Percentiles rank a stretch among this genome's conserved stretches.
phyloP scores from a whole-genome alignment of 2,888 invertebrate genomes.

The Aricia artaxerxes region DNA sequence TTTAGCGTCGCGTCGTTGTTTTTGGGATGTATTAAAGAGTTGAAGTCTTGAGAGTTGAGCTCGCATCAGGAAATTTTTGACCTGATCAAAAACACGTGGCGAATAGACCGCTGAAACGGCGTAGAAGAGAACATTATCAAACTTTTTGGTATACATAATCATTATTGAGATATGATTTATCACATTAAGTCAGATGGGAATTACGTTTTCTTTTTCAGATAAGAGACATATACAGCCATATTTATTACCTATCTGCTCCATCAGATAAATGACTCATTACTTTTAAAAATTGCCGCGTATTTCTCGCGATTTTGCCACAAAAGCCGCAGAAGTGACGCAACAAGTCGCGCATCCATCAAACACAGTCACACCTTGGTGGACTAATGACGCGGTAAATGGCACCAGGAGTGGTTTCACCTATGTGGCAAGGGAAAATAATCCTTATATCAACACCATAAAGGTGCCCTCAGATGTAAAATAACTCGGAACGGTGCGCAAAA shows the following conservation, averaged over 20 bases:
- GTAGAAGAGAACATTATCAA: too few relatives aligned
- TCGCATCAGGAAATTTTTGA: too few relatives aligned
- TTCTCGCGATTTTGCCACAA: background rate
- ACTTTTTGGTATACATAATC: too few relatives aligned
- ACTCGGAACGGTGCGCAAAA: constrained; percentile 44
- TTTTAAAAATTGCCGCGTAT: background rate
- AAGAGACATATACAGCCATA: background rate
- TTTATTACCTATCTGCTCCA: background rate
- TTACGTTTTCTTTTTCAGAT: too few relatives aligned
- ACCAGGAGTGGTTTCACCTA: constrained; percentile 54
- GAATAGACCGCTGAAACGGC: too few relatives aligned
- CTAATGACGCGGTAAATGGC: constrained; percentile 79
- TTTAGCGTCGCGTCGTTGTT: too few relatives aligned
- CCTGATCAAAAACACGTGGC: too few relatives aligned
- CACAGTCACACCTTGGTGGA: constrained; percentile 72
- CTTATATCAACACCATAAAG: background rate
- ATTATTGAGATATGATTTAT: too few relatives aligned
- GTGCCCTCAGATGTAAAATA: background rate
- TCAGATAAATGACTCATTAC: background rate
- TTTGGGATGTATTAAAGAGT: too few relatives aligned
- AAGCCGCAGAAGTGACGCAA: constrained; percentile 69
- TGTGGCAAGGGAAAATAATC: background rate
- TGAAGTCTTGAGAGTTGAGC: too few relatives aligned
- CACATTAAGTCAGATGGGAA: too few relatives aligned
- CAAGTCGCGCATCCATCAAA: constrained; percentile 74